Conservation (phyloP, 2,797 vertebrate genomes). For the Phrynocephalus forsythii region DNA sequence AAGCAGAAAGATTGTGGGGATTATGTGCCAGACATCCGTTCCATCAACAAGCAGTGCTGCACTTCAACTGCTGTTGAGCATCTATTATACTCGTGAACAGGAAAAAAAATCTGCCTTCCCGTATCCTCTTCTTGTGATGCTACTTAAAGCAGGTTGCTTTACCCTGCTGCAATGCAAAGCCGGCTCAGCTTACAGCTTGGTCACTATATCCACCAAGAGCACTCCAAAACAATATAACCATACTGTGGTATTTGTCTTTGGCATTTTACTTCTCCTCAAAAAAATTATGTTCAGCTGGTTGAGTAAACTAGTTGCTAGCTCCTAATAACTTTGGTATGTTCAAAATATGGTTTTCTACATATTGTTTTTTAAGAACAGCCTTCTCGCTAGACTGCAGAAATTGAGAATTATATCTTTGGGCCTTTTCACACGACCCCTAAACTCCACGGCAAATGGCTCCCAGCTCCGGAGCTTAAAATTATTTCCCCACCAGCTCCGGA, state of each 20-base stretch:
- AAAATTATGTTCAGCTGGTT: neutral
- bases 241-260: constrained; percentile 3
- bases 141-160: neutral
- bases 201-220: neutral
- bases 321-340: neutral
- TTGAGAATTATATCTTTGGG: neutral
- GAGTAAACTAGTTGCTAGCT: neutral
- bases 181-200: neutral
- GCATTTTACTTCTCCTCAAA: neutral
- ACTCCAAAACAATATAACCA: neutral
- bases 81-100: neutral
- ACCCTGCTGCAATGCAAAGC: neutral
- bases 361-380: neutral
- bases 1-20: neutral
- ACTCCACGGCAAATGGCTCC: no score
- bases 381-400: constrained; percentile 12
- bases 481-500: no score
- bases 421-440: no score
- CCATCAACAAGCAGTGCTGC: neutral
- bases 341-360: neutral
- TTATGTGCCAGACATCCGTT: neutral
- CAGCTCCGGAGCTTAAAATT: no score
- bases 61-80: neutral
- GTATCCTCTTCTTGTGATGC: neutral
- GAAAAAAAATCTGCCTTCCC: neutral